Evolutionary conservation across 2,113 vertebrate species (phyloP).

Genomic region (Marcusenius ussheri): DNA sequence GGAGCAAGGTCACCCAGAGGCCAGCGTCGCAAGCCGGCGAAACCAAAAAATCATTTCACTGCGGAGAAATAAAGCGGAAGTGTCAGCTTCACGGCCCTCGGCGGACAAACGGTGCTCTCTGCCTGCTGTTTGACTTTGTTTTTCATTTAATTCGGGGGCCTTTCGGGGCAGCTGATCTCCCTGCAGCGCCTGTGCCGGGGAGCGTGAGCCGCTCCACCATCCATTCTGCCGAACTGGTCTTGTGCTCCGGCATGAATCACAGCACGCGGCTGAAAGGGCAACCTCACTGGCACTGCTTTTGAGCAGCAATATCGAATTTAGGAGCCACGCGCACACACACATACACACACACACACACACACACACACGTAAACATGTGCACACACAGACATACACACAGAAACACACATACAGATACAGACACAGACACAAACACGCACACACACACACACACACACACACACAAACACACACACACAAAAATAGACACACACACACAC

Average conservation of each 20-base stretch:
- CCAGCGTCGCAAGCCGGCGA: background rate
- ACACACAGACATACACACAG: no score
- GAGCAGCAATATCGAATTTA: background rate
- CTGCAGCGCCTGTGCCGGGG: constrained; percentile 37
- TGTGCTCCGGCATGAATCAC: constrained; percentile 40
- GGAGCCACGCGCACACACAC: background rate
- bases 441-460: background rate
- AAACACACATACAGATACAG: background rate
- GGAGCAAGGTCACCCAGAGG: background rate
- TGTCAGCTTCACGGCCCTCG: background rate
- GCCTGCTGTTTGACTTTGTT: background rate
- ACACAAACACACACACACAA: background rate
- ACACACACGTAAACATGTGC: no score
- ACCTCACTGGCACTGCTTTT: background rate
- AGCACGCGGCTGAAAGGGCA: constrained; percentile 28
- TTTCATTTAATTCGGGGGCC: background rate
- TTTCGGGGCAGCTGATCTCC: background rate
- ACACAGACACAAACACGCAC: background rate
- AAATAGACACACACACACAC: background rate
- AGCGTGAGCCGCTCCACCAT: constrained; percentile 31
- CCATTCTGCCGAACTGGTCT: constrained; percentile 45
- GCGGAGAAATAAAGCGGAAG: background rate
- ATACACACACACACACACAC: no score
- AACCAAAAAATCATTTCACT: background rate
- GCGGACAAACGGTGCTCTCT: background rate